Evolutionary conservation across 53 echinoderm and acorn worm species (phyloP).

Genomic region (Glandiceps talaboti): DNA sequence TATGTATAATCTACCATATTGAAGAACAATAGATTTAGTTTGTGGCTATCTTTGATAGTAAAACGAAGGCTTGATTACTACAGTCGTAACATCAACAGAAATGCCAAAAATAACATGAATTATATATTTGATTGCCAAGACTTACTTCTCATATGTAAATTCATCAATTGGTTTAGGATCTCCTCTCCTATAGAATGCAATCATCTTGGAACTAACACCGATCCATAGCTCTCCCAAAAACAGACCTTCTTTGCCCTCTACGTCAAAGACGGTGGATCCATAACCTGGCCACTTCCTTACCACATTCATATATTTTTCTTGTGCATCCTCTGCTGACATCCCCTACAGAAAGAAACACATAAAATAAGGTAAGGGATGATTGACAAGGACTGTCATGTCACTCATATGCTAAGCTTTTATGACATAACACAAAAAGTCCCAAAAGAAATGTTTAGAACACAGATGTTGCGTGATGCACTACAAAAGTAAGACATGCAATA

Average conservation of each 20-base stretch:
- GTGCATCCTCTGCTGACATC: constrained; percentile 59
- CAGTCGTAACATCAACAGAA: no score
- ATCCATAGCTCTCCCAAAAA: constrained; percentile 82
- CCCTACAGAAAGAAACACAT: constrained; percentile 33
- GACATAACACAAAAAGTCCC: no score
- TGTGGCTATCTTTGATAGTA: no score
- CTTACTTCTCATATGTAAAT: constrained; percentile 96
- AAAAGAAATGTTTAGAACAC: no score
- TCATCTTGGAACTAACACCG: constrained; percentile 73
- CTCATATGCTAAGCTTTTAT: not conserved
- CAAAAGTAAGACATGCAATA: no score
- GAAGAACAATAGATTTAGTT: no score
- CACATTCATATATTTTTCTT: constrained; percentile 77
- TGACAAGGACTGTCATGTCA: no score
- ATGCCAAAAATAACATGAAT: no score
- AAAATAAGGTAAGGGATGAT: no score
- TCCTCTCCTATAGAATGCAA: constrained; percentile 79
- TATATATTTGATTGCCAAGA: not conserved
- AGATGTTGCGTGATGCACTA: no score
- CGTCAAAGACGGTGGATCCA: constrained; percentile 84
- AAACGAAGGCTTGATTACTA: no score
- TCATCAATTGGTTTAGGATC: constrained; percentile 68
- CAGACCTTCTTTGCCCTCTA: constrained; percentile 57
- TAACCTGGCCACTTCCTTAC: constrained; percentile 75
- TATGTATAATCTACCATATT: no score